A percentile compares a stretch with the other conserved stretches of the same genome.
These are phyloP conservation scores for Acronicta aceris DNA, from an alignment of 2,888 invertebrate species.

Conservation along the genomic window DNA sequence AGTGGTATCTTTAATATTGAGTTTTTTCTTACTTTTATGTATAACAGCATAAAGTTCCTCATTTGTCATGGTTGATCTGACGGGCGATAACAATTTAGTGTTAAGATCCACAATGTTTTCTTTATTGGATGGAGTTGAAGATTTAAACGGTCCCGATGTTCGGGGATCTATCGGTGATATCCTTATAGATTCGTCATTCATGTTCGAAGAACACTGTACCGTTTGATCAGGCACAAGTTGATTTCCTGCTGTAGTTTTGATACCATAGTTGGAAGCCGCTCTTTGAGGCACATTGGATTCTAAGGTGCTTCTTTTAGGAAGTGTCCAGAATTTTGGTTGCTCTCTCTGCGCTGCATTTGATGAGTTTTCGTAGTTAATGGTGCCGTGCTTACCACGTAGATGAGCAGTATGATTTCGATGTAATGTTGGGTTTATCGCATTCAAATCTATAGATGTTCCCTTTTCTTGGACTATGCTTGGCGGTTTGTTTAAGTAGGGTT, in stretches of 20 bases:
- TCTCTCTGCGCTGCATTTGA: constrained; percentile 63
- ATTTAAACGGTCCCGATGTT: constrained; percentile 89
- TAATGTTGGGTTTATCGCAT: constrained; percentile 72
- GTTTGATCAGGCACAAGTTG: constrained; percentile 54
- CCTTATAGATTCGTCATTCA: constrained; percentile 82
- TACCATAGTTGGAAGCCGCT: constrained; percentile 62
- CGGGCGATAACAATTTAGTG: constrained; percentile 90
- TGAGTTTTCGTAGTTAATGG: constrained; percentile 73
- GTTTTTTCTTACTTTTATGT: constrained; percentile 93
- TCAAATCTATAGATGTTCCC: constrained; percentile 70
- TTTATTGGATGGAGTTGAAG: constrained; percentile 91
- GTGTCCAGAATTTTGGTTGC: constrained; percentile 89
- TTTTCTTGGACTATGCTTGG: constrained; percentile 68
- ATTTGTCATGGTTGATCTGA: constrained; percentile 93
- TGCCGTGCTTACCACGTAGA: constrained; percentile 76
- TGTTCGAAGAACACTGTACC: constrained; percentile 41
- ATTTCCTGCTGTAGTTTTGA: constrained; percentile 59
- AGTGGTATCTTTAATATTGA: constrained; percentile 90
- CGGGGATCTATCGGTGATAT: constrained; percentile 92
- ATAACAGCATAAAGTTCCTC: constrained; percentile 94
- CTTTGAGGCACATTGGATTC: constrained; percentile 63
- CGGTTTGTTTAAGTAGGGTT: constrained; percentile 75
- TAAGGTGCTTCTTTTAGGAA: constrained; percentile 80
- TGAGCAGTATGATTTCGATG: constrained; percentile 77
- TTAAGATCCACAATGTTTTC: constrained; percentile 86